A percentile compares a stretch with the other conserved stretches of the same genome.
Conservation (phyloP, 2,888 invertebrate genomes). For the Protonemura montana region DNA sequence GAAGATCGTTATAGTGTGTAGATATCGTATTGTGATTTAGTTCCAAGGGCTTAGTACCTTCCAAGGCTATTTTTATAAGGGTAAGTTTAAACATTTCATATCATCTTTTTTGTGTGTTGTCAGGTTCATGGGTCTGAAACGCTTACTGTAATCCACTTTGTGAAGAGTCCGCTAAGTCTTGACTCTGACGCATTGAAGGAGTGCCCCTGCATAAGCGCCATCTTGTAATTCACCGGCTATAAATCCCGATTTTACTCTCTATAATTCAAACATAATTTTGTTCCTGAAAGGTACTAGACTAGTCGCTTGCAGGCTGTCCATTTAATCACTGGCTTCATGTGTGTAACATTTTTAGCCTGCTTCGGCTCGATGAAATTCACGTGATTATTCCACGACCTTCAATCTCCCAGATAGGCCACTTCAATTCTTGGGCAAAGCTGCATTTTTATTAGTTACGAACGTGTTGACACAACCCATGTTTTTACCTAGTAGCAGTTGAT, state of each 20-base stretch:
- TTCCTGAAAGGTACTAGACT: neutral
- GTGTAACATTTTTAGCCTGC: conserved; percentile 3
- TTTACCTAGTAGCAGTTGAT: neutral
- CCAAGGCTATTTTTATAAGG: conserved; percentile 50
- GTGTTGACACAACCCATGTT: neutral
- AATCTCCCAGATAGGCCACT: neutral
- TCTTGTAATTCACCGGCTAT: conserved; percentile 50
- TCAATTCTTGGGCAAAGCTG: neutral
- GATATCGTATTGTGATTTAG: conserved; percentile 49
- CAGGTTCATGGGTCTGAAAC: neutral
- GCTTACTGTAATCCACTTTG: neutral
- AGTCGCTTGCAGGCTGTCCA: neutral
- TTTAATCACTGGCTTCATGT: neutral
- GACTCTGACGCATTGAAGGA: conserved; percentile 69
- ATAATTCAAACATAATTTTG: neutral
- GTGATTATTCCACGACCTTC: conserved; percentile 43
- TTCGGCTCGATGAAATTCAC: conserved; percentile 20
- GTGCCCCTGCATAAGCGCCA: conserved; percentile 65
- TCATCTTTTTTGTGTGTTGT: neutral
- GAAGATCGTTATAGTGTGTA: conserved; percentile 51
- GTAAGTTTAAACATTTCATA: conserved; percentile 46
- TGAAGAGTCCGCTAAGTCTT: conserved; percentile 28
- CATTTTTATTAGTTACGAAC: neutral
- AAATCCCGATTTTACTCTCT: conserved; percentile 17
- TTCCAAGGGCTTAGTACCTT: conserved; percentile 50